Percentiles rank a stretch among this genome's conserved stretches.
Evolutionary conservation across 2,888 invertebrate species (phyloP).

Genomic region (Argynnis bischoffii): DNA sequence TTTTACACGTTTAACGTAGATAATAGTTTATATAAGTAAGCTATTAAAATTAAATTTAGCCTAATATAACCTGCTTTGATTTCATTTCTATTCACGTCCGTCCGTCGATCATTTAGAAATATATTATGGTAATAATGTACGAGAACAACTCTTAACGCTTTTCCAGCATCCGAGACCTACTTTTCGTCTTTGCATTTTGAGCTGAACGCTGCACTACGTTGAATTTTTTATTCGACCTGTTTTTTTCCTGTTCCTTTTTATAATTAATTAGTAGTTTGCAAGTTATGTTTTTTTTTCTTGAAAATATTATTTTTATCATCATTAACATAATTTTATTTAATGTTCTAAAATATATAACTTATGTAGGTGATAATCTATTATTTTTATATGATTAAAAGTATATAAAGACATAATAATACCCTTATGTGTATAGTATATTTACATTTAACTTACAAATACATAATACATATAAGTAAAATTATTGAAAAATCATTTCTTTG

Average conservation of each 20-base stretch:
- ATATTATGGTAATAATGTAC: conserved; percentile 2
- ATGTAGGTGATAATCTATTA: too few relatives aligned
- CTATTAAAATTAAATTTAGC: too few relatives aligned
- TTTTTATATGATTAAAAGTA: too few relatives aligned
- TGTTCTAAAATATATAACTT: background rate
- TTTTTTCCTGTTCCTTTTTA: conserved; percentile 30
- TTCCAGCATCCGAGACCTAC: conserved; percentile 38
- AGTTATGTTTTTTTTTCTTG: conserved; percentile 15
- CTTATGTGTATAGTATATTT: too few relatives aligned
- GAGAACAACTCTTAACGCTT: conserved; percentile 12
- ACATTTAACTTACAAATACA: too few relatives aligned
- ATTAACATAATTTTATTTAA: conserved; percentile 2
- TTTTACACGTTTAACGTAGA: too few relatives aligned
- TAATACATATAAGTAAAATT: too few relatives aligned
- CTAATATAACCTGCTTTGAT: too few relatives aligned
- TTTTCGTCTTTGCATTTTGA: conserved; percentile 43
- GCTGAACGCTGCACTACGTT: conserved; percentile 36
- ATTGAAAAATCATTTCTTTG: too few relatives aligned
- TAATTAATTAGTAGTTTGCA: conserved; percentile 34
- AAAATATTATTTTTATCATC: conserved; percentile 3
- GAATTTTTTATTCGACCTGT: conserved; percentile 44
- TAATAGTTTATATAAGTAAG: too few relatives aligned
- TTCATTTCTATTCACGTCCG: too few relatives aligned
- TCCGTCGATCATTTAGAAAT: background rate
- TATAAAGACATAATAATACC: too few relatives aligned